Conservation (phyloP, 2,113 vertebrate species). For the Castor canadensis region DNA sequence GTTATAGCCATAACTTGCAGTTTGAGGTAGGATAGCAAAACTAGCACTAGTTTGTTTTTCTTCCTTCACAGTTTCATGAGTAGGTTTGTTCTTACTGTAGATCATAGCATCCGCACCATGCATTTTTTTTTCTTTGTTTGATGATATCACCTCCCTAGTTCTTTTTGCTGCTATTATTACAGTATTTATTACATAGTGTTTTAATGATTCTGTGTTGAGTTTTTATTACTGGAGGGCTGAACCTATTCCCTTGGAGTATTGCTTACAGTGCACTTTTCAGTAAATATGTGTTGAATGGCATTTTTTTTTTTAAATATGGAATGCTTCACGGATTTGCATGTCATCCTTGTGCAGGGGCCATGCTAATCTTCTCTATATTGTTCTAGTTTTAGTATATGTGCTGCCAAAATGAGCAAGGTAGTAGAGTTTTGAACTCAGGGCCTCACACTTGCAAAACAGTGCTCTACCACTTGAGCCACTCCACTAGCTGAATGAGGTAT, state of each 20-base stretch:
- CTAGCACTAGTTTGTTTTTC: background rate
- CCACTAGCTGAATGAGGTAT: background rate
- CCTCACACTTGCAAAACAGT: too few relatives aligned
- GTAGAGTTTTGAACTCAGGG: too few relatives aligned
- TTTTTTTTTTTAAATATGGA: too few relatives aligned
- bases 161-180: background rate
- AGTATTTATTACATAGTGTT: background rate
- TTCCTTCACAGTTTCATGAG: background rate
- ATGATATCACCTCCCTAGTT: background rate
- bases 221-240: background rate
- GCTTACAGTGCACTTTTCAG: background rate
- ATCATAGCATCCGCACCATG: background rate
- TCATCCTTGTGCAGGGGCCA: too few relatives aligned
- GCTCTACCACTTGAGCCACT: too few relatives aligned
- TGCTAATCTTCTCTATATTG: too few relatives aligned
- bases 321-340: too few relatives aligned
- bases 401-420: too few relatives aligned
- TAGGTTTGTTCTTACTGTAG: background rate
- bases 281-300: background rate
- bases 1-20: background rate
- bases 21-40: background rate
- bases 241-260: background rate
- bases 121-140: too few relatives aligned
- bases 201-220: background rate
- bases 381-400: too few relatives aligned